Base-by-base conservation (phyloP, 2,888 invertebrate species). In the Macrophya alboannulata region DNA sequence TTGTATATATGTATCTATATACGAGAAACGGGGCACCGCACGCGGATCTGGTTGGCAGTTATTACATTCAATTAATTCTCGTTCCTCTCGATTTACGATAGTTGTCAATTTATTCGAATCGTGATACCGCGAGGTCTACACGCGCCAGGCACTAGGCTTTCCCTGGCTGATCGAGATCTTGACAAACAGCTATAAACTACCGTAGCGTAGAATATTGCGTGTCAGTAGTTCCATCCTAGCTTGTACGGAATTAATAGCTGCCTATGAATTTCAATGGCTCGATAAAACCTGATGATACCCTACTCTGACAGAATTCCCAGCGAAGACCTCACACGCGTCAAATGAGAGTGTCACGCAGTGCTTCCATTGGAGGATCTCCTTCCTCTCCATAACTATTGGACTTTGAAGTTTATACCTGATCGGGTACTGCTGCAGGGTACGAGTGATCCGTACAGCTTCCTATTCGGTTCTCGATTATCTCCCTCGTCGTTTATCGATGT, bases 171-270 rank as follows among this genome's bases (percentile, higher is more conserved):
- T 85, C 85, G 71, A 83, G 87, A 87, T 86, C 82, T 59, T 82
- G 86, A 43, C 59, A 45, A 31, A 51, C 84, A 21, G 83, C 68
- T 85, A 85, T 37, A 71, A 86, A 86, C 87, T 87, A 85, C 74
- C 81, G 82, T 74, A 84, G 71, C 43, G 31, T 55, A 48, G 71
- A 76, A 45, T 82, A 87, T 88, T 87, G 87, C 87, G 85, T 86
- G 87, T 86, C 86, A 79, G 85, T 86, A 71, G 85, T 87, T 86
- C 83, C 85, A 82, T 85, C 86, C 84, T 65, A n/a, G 72, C 55
- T 79, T 84, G 79, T 87, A 87, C 85, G 76, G 87, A 88, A 88
- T 88, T 88, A 87, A 88, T 88, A 87, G 87, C 83, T 31, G 55
- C 59, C 84, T 74, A 86, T 88, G 87, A 88, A 89, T 88, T 87